A percentile compares a stretch with the other conserved stretches of the same genome.
phyloP scores from a whole-genome alignment of 2,797 vertebrate genomes.

The Nothura maculosa region DNA sequence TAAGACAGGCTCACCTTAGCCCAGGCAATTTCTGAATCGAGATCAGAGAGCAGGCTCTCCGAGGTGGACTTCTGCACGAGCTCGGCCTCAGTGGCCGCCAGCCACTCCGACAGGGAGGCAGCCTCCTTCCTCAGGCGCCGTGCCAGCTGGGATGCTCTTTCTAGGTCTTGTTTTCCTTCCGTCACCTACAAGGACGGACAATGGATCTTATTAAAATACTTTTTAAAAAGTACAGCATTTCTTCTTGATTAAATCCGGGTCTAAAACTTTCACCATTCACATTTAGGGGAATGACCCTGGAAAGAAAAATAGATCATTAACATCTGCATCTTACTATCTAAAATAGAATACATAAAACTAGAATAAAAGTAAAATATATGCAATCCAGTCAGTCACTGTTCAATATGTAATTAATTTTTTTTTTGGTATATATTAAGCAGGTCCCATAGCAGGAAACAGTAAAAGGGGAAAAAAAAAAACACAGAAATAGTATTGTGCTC shows the following conservation, averaged over 20 bases:
- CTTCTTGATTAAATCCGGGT: too few species aligned
- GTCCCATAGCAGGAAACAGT: background rate
- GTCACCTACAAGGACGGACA: constrained; percentile 86
- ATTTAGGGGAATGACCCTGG: background rate
- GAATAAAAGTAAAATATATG: background rate
- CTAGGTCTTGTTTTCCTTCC: constrained; percentile 95
- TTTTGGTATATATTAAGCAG: background rate
- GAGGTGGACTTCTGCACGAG: constrained; percentile 90
- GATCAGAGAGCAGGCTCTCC: constrained; percentile 89
- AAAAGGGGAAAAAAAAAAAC: background rate
- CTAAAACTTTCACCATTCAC: background rate
- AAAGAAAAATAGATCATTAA: background rate
- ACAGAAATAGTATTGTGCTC: background rate
- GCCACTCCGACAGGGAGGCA: constrained; percentile 89
- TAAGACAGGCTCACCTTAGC: constrained; percentile 87
- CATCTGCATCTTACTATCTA: background rate
- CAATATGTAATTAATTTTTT: background rate
- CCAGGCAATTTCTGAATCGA: constrained; percentile 93
- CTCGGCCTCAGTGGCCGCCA: constrained; percentile 85
- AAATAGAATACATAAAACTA: background rate
- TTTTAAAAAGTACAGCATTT: too few species aligned
- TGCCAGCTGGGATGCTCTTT: constrained; percentile 91
- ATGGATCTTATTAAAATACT: background rate
- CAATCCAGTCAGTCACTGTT: background rate
- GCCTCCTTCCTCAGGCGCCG: constrained; percentile 90